Evolutionary conservation across 2,113 vertebrate species (phyloP).

Genomic region (Gambusia holbrooki): DNA sequence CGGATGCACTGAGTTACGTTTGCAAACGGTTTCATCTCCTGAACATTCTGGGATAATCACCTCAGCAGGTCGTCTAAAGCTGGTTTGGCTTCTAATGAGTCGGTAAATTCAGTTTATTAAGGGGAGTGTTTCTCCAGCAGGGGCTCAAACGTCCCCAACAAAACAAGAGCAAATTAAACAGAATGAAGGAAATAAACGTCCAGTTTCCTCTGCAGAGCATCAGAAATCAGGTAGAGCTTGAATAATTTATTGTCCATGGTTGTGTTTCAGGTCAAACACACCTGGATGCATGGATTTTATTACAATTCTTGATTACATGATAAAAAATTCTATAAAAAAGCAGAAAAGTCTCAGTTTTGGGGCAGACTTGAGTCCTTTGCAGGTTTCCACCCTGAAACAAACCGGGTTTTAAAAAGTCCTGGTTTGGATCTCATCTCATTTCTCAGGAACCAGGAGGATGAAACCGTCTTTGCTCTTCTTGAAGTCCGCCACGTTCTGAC

Average conservation of each 20-base stretch:
- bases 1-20: too few species aligned
- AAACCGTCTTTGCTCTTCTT: slow-evolving; percentile 82
- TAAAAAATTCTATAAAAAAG: neutral
- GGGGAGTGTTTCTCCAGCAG: neutral
- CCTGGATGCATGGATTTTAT: neutral
- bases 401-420: too few species aligned
- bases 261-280: neutral
- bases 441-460: slow-evolving; percentile 79
- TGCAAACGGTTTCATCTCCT: too few species aligned
- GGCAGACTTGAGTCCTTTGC: neutral
- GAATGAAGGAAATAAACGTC: neutral
- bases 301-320: neutral
- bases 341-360: neutral
- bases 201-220: too few species aligned
- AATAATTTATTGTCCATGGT: neutral
- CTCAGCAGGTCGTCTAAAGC: neutral
- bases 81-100: neutral
- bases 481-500: slow-evolving; percentile 80
- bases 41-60: too few species aligned
- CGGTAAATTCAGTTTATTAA: too few species aligned
- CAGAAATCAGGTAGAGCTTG: neutral
- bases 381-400: neutral
- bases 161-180: neutral
- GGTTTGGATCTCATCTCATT: slow-evolving; percentile 36
- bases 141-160: neutral